A percentile compares a stretch with the other conserved stretches of the same genome.
Evolutionary conservation across 2,797 vertebrate species (phyloP).

Genomic region (Mallotus villosus): DNA sequence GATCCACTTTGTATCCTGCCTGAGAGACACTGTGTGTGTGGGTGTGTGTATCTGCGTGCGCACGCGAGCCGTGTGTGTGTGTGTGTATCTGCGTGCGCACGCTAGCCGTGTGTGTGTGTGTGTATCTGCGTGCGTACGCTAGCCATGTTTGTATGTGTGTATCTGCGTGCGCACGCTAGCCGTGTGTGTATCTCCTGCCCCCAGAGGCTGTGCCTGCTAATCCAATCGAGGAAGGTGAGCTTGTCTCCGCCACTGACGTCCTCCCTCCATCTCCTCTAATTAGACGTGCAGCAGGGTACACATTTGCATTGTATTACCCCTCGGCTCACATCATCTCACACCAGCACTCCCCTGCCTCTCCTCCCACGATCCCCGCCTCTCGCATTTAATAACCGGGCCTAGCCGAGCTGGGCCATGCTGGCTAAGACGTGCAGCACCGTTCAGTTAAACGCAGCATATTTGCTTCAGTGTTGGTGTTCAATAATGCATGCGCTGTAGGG

Average conservation of each 20-base stretch:
- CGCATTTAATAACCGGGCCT: constrained; percentile 27
- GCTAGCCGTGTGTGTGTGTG: not conserved
- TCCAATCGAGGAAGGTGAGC: constrained; percentile 53
- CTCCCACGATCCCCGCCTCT: constrained; percentile 11
- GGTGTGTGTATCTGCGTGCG: not conserved
- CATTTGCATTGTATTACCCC: constrained; percentile 54
- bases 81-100: constrained; percentile 16
- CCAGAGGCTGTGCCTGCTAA: constrained; percentile 46
- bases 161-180: constrained; percentile 12
- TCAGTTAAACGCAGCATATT: constrained; percentile 7
- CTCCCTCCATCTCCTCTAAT: constrained; percentile 49
- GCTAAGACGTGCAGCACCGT: not conserved
- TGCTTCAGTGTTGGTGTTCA: constrained; percentile 2
- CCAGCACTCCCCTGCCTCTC: not conserved
- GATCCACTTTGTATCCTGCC: too few relatives aligned
- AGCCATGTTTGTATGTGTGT: not conserved
- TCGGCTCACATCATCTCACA: constrained; percentile 29
- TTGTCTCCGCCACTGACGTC: constrained; percentile 50
- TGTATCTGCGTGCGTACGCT: constrained; percentile 15
- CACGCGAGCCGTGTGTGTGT: constrained; percentile 5
- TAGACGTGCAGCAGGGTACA: constrained; percentile 48
- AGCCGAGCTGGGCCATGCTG: not conserved
- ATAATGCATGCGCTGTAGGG: constrained; percentile 6
- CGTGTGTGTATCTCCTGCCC: constrained; percentile 7
- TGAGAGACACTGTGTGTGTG: not conserved